Evolutionary conservation across 2,797 vertebrate species (phyloP).

Genomic region (Meriones psammophilus): DNA sequence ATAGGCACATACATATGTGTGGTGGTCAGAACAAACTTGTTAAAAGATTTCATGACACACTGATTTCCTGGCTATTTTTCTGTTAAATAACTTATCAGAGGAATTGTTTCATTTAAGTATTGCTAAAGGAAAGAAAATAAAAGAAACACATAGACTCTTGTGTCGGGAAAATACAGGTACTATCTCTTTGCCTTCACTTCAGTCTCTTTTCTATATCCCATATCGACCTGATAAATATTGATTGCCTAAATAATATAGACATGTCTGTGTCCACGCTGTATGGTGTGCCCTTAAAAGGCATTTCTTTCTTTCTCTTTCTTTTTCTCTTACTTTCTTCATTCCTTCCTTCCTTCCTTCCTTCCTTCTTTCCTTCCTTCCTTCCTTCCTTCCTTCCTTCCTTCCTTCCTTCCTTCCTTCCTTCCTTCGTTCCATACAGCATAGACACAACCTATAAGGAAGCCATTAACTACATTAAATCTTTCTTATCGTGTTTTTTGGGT

Average conservation of each 20-base stretch:
- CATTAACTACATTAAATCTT: neutral
- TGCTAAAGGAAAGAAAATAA: neutral
- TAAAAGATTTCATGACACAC: neutral
- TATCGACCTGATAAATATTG: neutral
- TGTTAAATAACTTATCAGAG: neutral
- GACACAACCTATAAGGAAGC: neutral
- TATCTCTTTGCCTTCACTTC: neutral
- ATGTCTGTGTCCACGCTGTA: neutral
- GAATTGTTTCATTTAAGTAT: neutral
- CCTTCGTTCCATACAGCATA: neutral
- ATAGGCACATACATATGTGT: neutral
- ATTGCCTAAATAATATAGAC: neutral
- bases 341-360: neutral
- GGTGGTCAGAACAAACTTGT: neutral
- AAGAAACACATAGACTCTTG: neutral
- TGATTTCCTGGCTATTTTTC: neutral
- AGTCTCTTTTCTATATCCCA: neutral
- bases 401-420: too few relatives aligned
- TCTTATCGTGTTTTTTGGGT: neutral
- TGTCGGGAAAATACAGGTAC: neutral
- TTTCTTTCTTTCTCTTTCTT: neutral
- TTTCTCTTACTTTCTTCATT: neutral
- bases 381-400: too few relatives aligned
- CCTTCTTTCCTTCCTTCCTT: neutral
- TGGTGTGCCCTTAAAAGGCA: neutral